These are phyloP conservation scores for Platycheirus albimanus DNA, from an alignment of 2,888 invertebrate species.

Conservation along the genomic window DNA sequence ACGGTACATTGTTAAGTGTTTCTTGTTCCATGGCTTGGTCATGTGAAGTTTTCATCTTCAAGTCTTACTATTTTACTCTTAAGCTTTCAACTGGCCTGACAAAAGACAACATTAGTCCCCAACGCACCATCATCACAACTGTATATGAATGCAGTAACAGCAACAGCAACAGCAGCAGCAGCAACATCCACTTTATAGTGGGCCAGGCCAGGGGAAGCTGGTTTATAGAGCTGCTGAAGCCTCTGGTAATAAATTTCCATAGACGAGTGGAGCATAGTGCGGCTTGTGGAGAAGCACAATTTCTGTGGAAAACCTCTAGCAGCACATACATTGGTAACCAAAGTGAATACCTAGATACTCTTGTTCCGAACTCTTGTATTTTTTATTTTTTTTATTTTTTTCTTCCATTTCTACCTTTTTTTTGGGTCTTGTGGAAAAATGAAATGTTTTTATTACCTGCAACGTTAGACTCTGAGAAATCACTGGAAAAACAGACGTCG, in stretches of 20 bases:
- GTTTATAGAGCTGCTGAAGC: slow-evolving; percentile 47
- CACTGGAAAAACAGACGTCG: slow-evolving; percentile 48
- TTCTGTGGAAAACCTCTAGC: slow-evolving; percentile 66
- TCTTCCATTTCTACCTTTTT: slow-evolving; percentile 9
- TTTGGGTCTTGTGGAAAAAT: slow-evolving; percentile 52
- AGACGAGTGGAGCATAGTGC: slow-evolving; percentile 54
- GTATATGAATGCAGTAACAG: slow-evolving; percentile 5
- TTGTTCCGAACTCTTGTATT: slow-evolving; percentile 41
- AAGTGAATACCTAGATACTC: slow-evolving; percentile 4
- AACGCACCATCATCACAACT: slow-evolving; percentile 32
- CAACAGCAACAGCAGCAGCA: slow-evolving; percentile 22
- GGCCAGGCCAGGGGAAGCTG: slow-evolving; percentile 60
- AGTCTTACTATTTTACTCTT: slow-evolving; percentile 63
- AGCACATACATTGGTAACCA: too few relatives aligned
- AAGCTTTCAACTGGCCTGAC: slow-evolving; percentile 70
- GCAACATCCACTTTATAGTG: slow-evolving; percentile 17
- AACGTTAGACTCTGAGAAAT: slow-evolving; percentile 56
- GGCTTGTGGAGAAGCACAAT: slow-evolving; percentile 55
- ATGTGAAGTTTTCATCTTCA: slow-evolving; percentile 65
- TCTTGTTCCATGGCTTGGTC: slow-evolving; percentile 46
- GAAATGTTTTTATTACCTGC: slow-evolving; percentile 69
- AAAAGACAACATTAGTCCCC: slow-evolving; percentile 68
- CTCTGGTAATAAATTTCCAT: slow-evolving; percentile 69
- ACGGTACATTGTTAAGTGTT: slow-evolving; percentile 55
- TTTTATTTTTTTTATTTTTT: not conserved